phyloP scores from a whole-genome alignment of 2,888 invertebrate genomes.

The Oxyteleia sp. region DNA sequence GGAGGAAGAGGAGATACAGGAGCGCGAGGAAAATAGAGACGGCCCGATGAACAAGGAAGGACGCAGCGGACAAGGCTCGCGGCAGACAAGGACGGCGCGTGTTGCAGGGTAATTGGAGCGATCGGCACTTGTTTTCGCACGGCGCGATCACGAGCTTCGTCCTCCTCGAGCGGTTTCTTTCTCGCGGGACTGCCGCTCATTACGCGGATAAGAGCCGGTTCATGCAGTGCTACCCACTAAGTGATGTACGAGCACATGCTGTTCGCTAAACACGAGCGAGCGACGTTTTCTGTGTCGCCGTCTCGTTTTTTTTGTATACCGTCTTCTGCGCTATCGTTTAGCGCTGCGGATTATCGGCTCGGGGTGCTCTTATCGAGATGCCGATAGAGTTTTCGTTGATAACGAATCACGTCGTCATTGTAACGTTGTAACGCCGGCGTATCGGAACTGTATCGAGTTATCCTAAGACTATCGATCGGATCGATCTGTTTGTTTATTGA shows the following conservation, averaged over 20 bases:
- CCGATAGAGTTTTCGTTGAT: constrained; percentile 39
- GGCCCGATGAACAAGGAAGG: too few species aligned
- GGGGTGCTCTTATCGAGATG: constrained; percentile 25
- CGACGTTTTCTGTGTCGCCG: constrained; percentile 61
- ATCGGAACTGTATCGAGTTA: constrained; percentile 31
- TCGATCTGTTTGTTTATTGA: constrained; percentile 24
- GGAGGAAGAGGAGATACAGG: constrained; percentile 27
- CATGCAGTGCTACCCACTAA: constrained; percentile 70
- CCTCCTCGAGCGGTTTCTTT: too few species aligned
- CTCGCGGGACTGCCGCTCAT: too few species aligned
- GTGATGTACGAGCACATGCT: constrained; percentile 71
- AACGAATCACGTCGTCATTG: constrained; percentile 30
- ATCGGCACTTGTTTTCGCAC: too few species aligned
- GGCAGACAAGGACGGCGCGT: too few species aligned
- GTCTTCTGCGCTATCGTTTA: constrained; percentile 2
- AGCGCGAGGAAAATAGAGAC: too few species aligned
- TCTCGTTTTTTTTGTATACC: constrained; percentile 12
- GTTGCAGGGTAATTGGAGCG: too few species aligned
- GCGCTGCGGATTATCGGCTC: constrained; percentile 14
- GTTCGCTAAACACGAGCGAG: constrained; percentile 52
- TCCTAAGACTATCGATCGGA: constrained; percentile 10
- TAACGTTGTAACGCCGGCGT: constrained; percentile 42
- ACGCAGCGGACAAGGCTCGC: too few species aligned
- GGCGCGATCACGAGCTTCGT: too few species aligned
- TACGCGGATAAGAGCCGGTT: constrained; percentile 75